Base-by-base conservation (phyloP, 2,888 invertebrate species). In the Pegoplata infirma region DNA sequence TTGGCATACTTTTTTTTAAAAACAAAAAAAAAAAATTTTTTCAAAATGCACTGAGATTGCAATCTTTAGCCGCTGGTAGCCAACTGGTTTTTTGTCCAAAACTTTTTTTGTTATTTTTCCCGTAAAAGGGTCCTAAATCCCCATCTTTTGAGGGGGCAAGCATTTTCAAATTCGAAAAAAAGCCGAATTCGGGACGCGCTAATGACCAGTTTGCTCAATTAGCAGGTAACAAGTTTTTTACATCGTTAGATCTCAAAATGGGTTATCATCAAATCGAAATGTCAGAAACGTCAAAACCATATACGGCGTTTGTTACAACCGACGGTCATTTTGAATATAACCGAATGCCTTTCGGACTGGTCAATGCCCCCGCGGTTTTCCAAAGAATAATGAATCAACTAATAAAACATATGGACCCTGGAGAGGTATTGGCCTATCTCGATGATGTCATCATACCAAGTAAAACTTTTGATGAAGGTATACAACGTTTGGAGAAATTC, bases 221-320 rank as follows among this genome's bases (percentile, higher is more conserved):
- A 16, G 61, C 72, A 21, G 69, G 73, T n/a, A 73, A 74, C 19
- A 19, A 51, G 10, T 76, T 46, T 55, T 77, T 75, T 56, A 68
- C 75, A 14, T 58, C 72, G 1, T 36, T 76, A 17, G 78, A 81
- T 49, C 36, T 75, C 8, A 25, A 51, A 3, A 81, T 72, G 59
- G 77, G 81, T 7, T 81, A 81, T 40, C 75, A 80, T 40, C 75
- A 75, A 44, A 68, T 80, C 8, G 69, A 59, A 46, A 76, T 77
- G 4, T 49, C 55, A 5, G 73, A 76, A 40, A 16, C 25, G 14
- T 59, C 53, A 1, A 79, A 68, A 17, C 32, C 56, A 17, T 69
- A 58, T 6, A 80, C 75, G 5, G 80, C 80, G n/a, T 76, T 80
- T 44, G 55, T 74, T 19, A 72, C 72, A 10, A 56, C 67, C 8